Evolutionary conservation across 2,113 vertebrate genomes (phyloP).

Genomic region (Elephas maximus): DNA sequence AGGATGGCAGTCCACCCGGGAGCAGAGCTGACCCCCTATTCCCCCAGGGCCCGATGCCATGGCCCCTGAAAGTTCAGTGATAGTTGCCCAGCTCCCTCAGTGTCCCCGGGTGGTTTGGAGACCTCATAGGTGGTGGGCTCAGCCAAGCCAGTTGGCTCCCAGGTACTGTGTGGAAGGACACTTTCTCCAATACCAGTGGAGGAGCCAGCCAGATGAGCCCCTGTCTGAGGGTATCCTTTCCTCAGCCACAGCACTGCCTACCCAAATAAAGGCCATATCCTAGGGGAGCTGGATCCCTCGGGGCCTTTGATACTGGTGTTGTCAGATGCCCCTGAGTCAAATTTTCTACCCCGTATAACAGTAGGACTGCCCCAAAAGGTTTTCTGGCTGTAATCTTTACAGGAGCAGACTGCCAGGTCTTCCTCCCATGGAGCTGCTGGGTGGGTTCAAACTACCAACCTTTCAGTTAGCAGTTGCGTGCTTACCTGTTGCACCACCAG

Average conservation of each 20-base stretch:
- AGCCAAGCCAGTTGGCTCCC: not conserved
- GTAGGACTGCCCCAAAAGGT: not conserved
- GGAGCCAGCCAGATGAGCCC: not conserved
- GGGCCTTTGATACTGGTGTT: not conserved
- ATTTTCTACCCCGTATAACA: not conserved
- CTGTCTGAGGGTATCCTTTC: not conserved
- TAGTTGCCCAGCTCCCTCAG: not conserved
- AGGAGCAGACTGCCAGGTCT: no score
- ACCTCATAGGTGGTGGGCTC: no score
- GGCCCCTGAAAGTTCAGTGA: not conserved
- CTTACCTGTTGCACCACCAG: no score
- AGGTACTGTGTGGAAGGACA: not conserved
- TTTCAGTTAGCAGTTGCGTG: no score
- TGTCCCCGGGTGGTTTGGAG: not conserved
- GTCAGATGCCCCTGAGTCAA: not conserved
- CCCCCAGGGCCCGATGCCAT: not conserved
- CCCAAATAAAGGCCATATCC: not conserved
- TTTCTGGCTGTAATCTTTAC: not conserved
- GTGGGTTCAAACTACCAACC: no score
- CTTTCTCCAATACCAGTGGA: not conserved
- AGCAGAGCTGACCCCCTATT: not conserved
- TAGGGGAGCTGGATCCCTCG: not conserved
- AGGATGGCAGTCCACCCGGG: no score
- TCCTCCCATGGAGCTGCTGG: no score
- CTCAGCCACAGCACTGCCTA: not conserved